phyloP scores from a whole-genome alignment of 2,113 vertebrate species.

The Planiliza haematocheilus region DNA sequence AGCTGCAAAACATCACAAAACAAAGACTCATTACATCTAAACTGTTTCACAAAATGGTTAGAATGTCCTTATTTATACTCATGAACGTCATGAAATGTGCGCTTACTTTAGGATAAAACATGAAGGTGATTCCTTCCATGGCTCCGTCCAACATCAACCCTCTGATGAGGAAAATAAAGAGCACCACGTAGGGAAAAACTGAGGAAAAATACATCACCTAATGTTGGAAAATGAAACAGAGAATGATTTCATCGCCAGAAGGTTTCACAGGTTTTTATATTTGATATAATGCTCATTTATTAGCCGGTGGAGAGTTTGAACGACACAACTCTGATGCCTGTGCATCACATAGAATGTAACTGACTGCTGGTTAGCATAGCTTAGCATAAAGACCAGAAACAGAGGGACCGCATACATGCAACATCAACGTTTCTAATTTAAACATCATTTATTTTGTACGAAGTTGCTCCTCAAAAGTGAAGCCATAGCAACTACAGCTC shows the following conservation, averaged over 20 bases:
- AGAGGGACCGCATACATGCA: neutral
- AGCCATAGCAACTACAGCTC: no score
- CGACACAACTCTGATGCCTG: neutral
- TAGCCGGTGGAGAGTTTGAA: neutral
- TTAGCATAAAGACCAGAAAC: neutral
- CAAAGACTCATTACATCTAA: neutral
- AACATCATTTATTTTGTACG: no score
- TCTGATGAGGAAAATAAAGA: constrained; percentile 86
- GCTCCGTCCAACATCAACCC: constrained; percentile 86
- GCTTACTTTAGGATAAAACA: constrained; percentile 85
- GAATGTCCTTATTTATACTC: neutral
- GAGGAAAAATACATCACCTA: constrained; percentile 86
- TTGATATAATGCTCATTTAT: no score
- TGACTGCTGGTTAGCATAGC: neutral
- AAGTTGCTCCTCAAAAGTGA: no score
- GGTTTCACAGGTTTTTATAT: neutral
- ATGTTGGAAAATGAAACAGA: constrained; percentile 14
- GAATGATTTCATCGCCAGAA: constrained; percentile 7
- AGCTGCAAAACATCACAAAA: constrained; percentile 78
- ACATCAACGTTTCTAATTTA: no score
- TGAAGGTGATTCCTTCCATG: constrained; percentile 81
- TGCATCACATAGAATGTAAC: neutral
- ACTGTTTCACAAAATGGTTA: neutral
- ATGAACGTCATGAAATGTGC: neutral
- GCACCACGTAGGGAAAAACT: constrained; percentile 83